phyloP scores from a whole-genome alignment of 1,140 invertebrate genomes.

The Drosophila fuyamai region DNA sequence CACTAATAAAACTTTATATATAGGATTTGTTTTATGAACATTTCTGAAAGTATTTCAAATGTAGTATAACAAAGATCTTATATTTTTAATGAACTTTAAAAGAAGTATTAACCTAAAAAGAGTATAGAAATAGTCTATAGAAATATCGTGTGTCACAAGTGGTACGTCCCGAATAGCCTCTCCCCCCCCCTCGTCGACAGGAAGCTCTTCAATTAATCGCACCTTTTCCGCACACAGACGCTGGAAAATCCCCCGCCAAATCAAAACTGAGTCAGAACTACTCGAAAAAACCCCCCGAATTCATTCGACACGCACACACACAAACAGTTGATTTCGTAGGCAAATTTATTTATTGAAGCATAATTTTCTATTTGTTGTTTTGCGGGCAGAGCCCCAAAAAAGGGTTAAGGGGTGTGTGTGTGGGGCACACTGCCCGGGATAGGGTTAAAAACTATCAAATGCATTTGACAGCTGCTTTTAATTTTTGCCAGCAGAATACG shows the following conservation, averaged over 20 bases:
- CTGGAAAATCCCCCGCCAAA: conserved; percentile 18
- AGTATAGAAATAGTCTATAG: conserved; percentile 23
- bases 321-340: conserved; percentile 33
- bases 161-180: conserved; percentile 4
- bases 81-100: too few species aligned
- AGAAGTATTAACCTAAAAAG: too few species aligned
- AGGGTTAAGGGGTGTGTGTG: neutral
- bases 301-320: conserved; percentile 4
- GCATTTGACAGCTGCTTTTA: conserved; percentile 79
- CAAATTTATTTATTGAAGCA: conserved; percentile 80
- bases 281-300: conserved; percentile 58
- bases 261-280: conserved; percentile 64
- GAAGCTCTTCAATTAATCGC: conserved; percentile 78
- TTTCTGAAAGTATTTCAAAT: too few species aligned
- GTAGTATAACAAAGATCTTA: too few species aligned
- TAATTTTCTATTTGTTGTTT: conserved; percentile 75
- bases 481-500: conserved; percentile 48
- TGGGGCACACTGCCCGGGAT: neutral
- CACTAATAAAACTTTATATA: too few species aligned
- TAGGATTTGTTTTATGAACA: too few species aligned
- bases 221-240: conserved; percentile 66
- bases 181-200: neutral
- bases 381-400: conserved; percentile 9
- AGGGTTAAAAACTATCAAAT: conserved; percentile 67
- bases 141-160: conserved; percentile 22